Evolutionary conservation across 1,140 invertebrate genomes (phyloP), one percentile per base, ranked within the genome.

Genomic region (Frieseomelitta varia): DNA sequence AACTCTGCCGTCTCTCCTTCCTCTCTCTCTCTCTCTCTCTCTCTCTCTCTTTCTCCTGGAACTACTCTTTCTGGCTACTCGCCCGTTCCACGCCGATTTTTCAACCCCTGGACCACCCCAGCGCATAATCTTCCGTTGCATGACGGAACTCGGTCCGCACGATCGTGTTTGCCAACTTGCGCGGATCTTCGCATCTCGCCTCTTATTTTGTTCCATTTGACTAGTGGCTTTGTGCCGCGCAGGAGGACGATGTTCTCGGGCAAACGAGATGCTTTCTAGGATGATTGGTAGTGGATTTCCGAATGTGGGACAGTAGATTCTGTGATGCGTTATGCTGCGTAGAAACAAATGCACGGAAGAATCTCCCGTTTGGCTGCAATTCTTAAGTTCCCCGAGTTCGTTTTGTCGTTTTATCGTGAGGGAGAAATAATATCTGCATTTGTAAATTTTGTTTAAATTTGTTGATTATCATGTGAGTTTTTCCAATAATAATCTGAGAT

Each of bases 11-110:
- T 30, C 56, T 17, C 17, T 56, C 55, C 15, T 6, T 17, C 19
- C 17, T 2, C 2, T 14, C 51, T 34, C 24, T 14, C 51, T 34
- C 24, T 30, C 56, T 17, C 17, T 56, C 55, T 8, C 0, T 17
- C 19, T n/a, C 17, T 2, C 2, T 14, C 51, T 34, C 24, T n/a
- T n/a, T n/a, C n/a, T n/a, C n/a, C n/a, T n/a, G 27, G 84, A 47
- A 47, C 39, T 8, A 79, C 56, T 81, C 76, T 74, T 77, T 63
- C 79, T 88, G 87, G 82, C 82, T 61, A 10, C 68, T 34, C 30
- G 67, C 77, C 78, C 78, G 51, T 27, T 58, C 27, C 74, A 17
- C 27, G 77, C 24, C 30, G 56, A 88, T 85, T 88, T 88, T 85
- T 85, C 73, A 68, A 55, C n/a, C 39, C 39, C 56, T n/a, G 82